phyloP scores from a whole-genome alignment of 2,888 invertebrate species.

The Synergus itoensis region DNA sequence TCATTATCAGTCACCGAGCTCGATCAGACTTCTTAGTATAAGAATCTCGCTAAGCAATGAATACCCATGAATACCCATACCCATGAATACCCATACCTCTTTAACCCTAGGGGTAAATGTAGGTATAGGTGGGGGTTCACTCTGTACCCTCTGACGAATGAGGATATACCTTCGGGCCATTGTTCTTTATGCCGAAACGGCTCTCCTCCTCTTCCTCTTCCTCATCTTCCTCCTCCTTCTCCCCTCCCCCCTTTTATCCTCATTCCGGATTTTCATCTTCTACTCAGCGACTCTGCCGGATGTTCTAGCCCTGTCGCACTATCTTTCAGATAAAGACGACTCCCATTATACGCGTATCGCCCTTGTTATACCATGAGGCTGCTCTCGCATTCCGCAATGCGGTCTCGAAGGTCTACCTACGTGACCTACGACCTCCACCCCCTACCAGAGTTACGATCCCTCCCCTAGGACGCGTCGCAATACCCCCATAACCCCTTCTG shows the following conservation, averaged over 20 bases:
- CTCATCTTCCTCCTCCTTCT: slow-evolving; percentile 43
- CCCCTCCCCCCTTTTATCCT: neutral
- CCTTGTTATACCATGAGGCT: slow-evolving; percentile 22
- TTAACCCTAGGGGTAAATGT: neutral
- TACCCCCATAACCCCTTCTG: slow-evolving; percentile 8
- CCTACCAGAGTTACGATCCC: slow-evolving; percentile 27
- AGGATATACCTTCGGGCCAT: slow-evolving; percentile 50
- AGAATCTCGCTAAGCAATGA: slow-evolving; percentile 14
- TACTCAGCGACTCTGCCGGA: slow-evolving; percentile 42
- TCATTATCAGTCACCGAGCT: slow-evolving; percentile 40
- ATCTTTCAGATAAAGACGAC: slow-evolving; percentile 29
- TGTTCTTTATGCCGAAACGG: slow-evolving; percentile 53
- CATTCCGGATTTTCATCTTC: slow-evolving; percentile 39
- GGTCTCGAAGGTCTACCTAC: slow-evolving; percentile 31
- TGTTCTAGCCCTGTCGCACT: neutral
- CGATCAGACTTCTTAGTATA: slow-evolving; percentile 41
- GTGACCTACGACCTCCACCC: slow-evolving; percentile 38
- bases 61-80: neutral
- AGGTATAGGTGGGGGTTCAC: neutral
- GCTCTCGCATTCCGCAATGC: slow-evolving; percentile 42
- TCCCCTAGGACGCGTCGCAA: slow-evolving; percentile 19
- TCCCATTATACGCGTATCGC: slow-evolving; percentile 22
- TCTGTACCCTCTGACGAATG: slow-evolving; percentile 44
- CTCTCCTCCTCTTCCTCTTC: slow-evolving; percentile 44
- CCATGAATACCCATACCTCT: neutral